These are phyloP conservation scores for Peromyscus maniculatus DNA, from an alignment of 2,113 vertebrate species.

Conservation along the genomic window DNA sequence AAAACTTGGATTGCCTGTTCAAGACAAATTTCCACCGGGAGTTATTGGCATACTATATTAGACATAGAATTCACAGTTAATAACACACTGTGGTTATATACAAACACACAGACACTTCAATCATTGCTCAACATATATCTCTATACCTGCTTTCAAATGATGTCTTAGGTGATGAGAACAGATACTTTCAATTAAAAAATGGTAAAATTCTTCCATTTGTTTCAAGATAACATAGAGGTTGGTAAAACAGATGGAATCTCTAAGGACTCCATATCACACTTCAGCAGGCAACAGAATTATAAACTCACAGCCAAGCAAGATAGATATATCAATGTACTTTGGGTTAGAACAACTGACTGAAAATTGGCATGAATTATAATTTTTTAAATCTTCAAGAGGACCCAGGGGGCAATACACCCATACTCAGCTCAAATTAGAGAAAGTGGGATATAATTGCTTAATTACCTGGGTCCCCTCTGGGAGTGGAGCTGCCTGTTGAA, in stretches of 20 bases:
- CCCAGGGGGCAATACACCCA: not conserved
- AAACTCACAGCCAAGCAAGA: not conserved
- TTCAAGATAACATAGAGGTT: not conserved
- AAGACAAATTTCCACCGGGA: not conserved
- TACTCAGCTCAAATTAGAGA: not conserved
- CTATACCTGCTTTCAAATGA: not conserved
- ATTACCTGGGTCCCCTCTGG: not conserved
- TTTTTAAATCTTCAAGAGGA: not conserved
- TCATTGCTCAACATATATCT: not conserved
- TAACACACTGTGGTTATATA: not conserved
- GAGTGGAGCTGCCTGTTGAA: slow-evolving; percentile 4
- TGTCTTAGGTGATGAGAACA: not conserved
- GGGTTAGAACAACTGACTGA: not conserved
- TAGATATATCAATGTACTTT: not conserved
- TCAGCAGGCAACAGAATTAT: not conserved
- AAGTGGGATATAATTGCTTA: not conserved
- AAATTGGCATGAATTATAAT: not conserved
- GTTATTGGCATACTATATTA: not conserved
- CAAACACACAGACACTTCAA: not conserved
- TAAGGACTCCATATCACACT: not conserved
- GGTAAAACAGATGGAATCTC: not conserved
- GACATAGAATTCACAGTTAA: not conserved
- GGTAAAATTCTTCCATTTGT: not conserved
- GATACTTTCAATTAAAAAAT: not conserved
- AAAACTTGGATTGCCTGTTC: not conserved